Conservation (phyloP, 1,140 invertebrate genomes). For the Micrasema minimum region DNA sequence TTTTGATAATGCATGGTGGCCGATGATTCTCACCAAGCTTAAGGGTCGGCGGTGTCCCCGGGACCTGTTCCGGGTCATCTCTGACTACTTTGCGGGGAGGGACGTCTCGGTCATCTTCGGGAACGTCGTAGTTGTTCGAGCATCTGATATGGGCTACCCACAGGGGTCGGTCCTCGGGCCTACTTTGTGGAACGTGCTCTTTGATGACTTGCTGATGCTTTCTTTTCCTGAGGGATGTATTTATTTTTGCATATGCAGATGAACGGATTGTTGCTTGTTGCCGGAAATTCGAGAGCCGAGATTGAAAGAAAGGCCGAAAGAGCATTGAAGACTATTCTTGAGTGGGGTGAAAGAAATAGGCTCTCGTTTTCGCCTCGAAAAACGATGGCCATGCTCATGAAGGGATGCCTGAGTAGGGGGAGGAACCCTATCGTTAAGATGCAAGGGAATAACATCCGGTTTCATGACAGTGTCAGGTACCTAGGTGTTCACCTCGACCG, state of each 20-base stretch:
- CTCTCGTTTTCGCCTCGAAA: neutral
- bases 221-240: neutral
- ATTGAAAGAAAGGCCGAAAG: neutral
- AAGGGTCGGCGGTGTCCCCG: neutral
- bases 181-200: neutral
- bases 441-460: neutral
- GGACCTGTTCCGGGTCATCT: neutral
- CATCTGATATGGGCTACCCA: neutral
- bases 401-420: neutral
- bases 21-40: neutral
- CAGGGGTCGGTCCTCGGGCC: slow-evolving; percentile 3
- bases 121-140: neutral
- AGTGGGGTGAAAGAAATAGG: neutral
- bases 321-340: neutral
- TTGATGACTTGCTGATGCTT: neutral
- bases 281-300: neutral
- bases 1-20: slow-evolving; percentile 1
- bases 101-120: neutral
- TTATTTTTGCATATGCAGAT: neutral
- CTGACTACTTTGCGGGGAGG: neutral
- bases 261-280: neutral
- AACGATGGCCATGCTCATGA: neutral
- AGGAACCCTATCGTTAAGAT: neutral
- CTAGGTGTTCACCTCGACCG: neutral
- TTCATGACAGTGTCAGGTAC: neutral